A percentile compares a stretch with the other conserved stretches of the same genome.
phyloP scores from a whole-genome alignment of 2,888 invertebrate genomes.

The Dasysyrphus albostriatus region DNA sequence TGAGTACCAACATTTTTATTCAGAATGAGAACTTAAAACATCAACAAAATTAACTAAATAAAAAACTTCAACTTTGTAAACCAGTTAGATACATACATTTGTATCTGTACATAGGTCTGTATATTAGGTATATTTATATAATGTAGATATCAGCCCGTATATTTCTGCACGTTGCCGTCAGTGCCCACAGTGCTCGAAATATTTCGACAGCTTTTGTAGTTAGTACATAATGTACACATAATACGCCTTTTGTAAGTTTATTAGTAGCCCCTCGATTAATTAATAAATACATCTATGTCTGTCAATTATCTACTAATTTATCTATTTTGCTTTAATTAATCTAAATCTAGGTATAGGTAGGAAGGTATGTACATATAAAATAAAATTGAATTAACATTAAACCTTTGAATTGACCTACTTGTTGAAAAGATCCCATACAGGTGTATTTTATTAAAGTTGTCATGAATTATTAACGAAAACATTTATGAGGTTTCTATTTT shows the following conservation, averaged over 20 bases:
- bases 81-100: no score
- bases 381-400: conserved; percentile 19
- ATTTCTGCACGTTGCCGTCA: background rate
- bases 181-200: conserved; percentile 1
- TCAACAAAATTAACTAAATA: no score
- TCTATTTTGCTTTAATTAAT: background rate
- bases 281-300: conserved; percentile 10
- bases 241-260: conserved; percentile 21
- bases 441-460: conserved; percentile 23
- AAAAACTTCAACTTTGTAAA: no score
- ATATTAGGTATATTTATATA: no score
- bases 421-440: conserved; percentile 36
- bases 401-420: conserved; percentile 29
- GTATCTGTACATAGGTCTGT: no score
- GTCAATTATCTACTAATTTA: background rate
- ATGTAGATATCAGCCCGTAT: conserved; percentile 12
- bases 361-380: no score
- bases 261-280: conserved; percentile 8
- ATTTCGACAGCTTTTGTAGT: conserved; percentile 27
- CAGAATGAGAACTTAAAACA: no score
- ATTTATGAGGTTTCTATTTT: background rate
- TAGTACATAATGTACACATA: conserved; percentile 15
- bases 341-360: background rate
- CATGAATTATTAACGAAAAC: conserved; percentile 22
- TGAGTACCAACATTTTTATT: no score